A percentile compares a stretch with the other conserved stretches of the same genome.
phyloP scores from a whole-genome alignment of 1,140 invertebrate genomes.

The Drosophila punjabiensis region DNA sequence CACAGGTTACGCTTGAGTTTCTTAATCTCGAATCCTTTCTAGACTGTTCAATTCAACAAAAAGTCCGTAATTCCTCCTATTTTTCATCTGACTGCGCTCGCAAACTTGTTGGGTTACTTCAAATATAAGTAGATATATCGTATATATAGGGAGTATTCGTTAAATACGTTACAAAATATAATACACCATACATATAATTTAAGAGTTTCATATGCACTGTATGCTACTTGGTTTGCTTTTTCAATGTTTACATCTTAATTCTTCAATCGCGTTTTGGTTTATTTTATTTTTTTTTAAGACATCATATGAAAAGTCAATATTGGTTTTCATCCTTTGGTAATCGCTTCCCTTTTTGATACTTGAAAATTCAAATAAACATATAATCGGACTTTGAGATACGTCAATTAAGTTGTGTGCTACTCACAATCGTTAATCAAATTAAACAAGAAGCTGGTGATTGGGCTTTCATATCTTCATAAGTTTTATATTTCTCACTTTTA shows the following conservation, averaged over 20 bases:
- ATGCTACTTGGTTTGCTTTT: constrained; percentile 56
- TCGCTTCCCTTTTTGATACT: constrained; percentile 56
- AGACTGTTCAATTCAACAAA: constrained; percentile 47
- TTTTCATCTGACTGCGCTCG: constrained; percentile 52
- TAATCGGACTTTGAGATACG: constrained; percentile 20
- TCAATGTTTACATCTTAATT: constrained; percentile 30
- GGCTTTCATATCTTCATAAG: constrained; percentile 22
- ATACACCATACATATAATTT: constrained; percentile 84
- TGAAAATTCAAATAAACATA: constrained; percentile 69
- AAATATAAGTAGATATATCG: constrained; percentile 75
- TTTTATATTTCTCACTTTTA: constrained; percentile 13
- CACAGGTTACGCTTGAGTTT: constrained; percentile 24
- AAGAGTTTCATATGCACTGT: constrained; percentile 71
- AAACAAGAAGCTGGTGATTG: constrained; percentile 50
- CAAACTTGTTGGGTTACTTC: constrained; percentile 55
- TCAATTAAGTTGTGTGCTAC: constrained; percentile 21
- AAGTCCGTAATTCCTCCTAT: constrained; percentile 53
- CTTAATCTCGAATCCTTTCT: constrained; percentile 46
- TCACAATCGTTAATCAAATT: constrained; percentile 49
- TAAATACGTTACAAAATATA: constrained; percentile 84
- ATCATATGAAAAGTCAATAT: constrained; percentile 14
- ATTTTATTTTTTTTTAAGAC: constrained; percentile 1
- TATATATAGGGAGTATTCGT: constrained; percentile 75
- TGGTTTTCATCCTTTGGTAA: constrained; percentile 25
- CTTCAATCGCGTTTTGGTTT: constrained; percentile 31